Evolutionary conservation across 1,140 invertebrate species (phyloP), one percentile per base, ranked within the genome.

Genomic region (Drosophila athabasca): DNA sequence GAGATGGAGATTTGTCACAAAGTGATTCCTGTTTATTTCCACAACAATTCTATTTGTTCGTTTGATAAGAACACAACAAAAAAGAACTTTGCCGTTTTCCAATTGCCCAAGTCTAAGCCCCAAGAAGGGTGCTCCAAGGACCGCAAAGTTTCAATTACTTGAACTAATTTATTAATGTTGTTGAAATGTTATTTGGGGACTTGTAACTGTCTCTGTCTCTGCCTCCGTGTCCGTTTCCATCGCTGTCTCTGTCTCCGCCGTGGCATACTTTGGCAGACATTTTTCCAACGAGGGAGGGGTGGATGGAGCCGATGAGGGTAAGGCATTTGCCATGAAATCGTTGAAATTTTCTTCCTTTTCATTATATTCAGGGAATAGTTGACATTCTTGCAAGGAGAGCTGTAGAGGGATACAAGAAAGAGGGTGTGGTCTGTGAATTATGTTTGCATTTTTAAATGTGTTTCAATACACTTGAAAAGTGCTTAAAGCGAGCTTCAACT

Each of bases 101-200:
- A 26, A 61, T 60, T 66, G 54, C 31, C 51, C 54, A 71, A 66
- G 48, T 46, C 22, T 6, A 41, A 51, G n/a, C 7, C 35, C 3
- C 13, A 15, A 11, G 17, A 45, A 39, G 39, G 41, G 35, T 64
- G 22, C 55, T 41, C 46, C 29, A 46, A 61, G 55, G 71, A 76
- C 53, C 46, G 46, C 51, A 81, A 79, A 70, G 52, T 79, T 70
- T 82, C 64, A 70, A 78, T 69, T 78, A 70, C 69, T 68, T 81
- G 13, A 81, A 74, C 69, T 78, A 67, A 83, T 83, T 83, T 58
- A 74, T 71, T 79, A 75, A 76, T 81, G 66, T 81, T 67, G 61
- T 45, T 62, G 48, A 70, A 70, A 66, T 65, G 46, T 35, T 68
- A 57, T 62, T 52, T 17, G 43, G 39, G 41, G 52, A 72, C 49